Conservation (phyloP, 2,888 invertebrate species). For the Agapostemon virescens region DNA sequence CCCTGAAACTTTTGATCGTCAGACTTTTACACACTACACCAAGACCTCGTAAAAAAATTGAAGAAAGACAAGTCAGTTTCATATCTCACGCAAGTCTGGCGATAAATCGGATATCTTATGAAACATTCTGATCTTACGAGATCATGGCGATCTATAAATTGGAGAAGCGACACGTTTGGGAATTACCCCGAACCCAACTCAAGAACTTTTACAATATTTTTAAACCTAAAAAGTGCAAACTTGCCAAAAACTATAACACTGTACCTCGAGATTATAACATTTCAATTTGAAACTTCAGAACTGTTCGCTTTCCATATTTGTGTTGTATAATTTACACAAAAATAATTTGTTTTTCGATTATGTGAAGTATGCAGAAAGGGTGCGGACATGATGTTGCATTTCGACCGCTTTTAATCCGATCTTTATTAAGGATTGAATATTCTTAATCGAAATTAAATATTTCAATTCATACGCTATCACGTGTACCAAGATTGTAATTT, state of each 20-base stretch:
- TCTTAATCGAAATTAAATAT: too few relatives aligned
- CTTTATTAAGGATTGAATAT: too few relatives aligned
- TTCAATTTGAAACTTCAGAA: not conserved
- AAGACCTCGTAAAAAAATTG: not conserved
- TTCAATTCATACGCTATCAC: too few relatives aligned
- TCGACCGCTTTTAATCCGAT: too few relatives aligned
- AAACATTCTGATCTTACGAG: not conserved
- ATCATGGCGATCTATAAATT: not conserved
- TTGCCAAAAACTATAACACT: not conserved
- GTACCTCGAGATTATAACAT: not conserved
- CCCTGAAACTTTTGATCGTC: not conserved
- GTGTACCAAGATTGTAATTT: too few relatives aligned
- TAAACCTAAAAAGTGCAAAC: not conserved
- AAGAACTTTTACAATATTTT: not conserved
- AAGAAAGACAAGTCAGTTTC: not conserved
- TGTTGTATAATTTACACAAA: too few relatives aligned
- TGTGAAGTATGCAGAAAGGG: too few relatives aligned
- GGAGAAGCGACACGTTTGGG: not conserved
- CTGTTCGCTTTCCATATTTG: not conserved
- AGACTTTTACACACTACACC: not conserved
- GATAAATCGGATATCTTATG: slow-evolving; percentile 4
- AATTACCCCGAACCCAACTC: not conserved
- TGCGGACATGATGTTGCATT: too few relatives aligned
- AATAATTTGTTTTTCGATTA: too few relatives aligned
- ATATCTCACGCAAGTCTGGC: not conserved